Conservation (phyloP, 2,113 vertebrate species). For the Tetrax tetrax region DNA sequence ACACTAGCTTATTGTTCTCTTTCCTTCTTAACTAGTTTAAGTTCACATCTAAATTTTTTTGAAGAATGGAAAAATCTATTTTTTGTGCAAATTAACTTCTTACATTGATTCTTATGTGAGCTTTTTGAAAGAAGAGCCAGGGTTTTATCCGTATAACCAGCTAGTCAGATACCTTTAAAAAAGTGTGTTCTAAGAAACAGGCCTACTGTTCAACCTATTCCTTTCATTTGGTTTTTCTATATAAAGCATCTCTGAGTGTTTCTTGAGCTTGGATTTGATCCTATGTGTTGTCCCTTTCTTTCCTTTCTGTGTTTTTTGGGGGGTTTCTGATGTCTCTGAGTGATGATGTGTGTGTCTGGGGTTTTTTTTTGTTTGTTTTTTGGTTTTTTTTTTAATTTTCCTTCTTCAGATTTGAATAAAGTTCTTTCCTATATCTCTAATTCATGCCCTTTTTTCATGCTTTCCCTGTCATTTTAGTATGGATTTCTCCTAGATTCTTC, state of each 20-base stretch:
- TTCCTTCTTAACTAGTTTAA: neutral
- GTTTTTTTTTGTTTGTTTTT: neutral
- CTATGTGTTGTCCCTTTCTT: neutral
- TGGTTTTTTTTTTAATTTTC: neutral
- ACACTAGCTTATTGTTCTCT: fast-evolving
- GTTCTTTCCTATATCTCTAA: neutral
- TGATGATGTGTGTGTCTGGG: neutral
- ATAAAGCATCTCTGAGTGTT: neutral
- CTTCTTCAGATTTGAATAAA: neutral
- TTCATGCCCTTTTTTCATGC: neutral
- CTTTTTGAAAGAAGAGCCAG: neutral
- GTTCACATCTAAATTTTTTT: neutral
- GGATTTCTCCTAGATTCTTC: neutral
- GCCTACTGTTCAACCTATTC: neutral
- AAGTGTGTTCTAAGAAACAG: neutral
- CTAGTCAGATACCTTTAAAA: neutral
- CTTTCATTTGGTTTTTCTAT: neutral
- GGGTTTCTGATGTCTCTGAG: neutral
- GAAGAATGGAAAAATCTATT: neutral
- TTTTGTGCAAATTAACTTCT: neutral
- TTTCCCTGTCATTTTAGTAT: neutral
- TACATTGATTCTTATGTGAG: neutral
- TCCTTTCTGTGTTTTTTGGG: neutral
- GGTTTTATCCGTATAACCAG: neutral
- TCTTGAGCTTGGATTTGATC: neutral